Evolutionary conservation across 2,113 vertebrate species (phyloP), one percentile per base, ranked within the genome.

Genomic region (Todiramphus saurophagus): DNA sequence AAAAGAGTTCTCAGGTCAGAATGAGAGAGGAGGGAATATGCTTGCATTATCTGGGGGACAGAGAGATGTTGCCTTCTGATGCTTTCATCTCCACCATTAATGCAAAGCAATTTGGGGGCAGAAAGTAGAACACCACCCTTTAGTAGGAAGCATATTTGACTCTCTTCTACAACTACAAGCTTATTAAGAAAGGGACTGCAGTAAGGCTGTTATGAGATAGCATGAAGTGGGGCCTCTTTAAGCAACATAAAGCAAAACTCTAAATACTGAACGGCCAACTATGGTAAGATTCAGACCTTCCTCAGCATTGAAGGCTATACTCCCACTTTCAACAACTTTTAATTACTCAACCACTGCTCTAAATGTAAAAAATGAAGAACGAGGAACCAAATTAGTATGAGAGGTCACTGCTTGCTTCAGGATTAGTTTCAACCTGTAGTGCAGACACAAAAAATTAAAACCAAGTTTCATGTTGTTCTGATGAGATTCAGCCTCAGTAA

Each of bases 151-250:
- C 0, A 2, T 37, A 62, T 62, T 62, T 64, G 35, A 56, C 44
- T 39, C 13, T 66, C 16, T 73, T 66, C 31, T 74, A 53, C 14
- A 81, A 30, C 7, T 66, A 43, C 15, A 73, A 88, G 30, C n/a
- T 82, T 53, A 33, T 19, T 66, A 20, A 92, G 24, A 82, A 81
- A 90, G 13, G 4, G 9, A 69, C 16, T 76, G 17, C 13, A 73
- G n/a, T 16, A 62, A 66, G 56, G 23, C 12, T 51, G 21, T 59
- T 48, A 73, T 0, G 1, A 73, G 33, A 56, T 0, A 66, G 39
- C 48, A 73, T 63, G 66, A 88, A 76, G 7, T 4, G 5, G 28
- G 23, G 68, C 53, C 63, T 92, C 67, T 78, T 68, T 50, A 60
- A 18, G 51, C 37, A 90, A 46, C 7, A 30, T 2, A 7, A 30